Evolutionary conservation across 2,797 vertebrate genomes (phyloP).

Genomic region (Podarcis siculus): DNA sequence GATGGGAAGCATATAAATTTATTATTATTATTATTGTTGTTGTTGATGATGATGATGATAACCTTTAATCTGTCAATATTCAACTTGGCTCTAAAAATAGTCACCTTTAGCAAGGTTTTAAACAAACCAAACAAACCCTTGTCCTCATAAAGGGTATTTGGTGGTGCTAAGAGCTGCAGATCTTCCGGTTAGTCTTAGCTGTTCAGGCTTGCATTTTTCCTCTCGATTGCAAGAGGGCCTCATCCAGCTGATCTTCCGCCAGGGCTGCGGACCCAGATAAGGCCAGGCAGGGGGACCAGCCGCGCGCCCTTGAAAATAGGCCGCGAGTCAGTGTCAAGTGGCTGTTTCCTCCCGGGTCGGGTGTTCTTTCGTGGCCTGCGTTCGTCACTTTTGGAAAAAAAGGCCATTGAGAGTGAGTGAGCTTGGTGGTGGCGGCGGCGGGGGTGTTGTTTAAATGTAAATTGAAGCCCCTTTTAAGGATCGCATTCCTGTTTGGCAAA

Average conservation of each 20-base stretch:
- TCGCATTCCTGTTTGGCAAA: background rate
- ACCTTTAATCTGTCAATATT: too few species aligned
- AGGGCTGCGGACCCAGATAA: background rate
- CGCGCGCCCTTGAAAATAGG: background rate
- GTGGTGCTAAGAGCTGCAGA: background rate
- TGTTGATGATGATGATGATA: too few species aligned
- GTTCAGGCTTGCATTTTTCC: background rate
- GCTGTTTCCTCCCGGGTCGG: background rate
- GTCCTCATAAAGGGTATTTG: too few species aligned
- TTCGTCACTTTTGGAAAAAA: background rate
- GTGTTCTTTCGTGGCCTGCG: background rate
- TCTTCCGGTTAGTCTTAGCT: background rate
- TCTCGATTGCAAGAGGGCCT: background rate
- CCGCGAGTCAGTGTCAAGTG: background rate
- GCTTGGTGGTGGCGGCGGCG: background rate
- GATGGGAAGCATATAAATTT: too few species aligned
- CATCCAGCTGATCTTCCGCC: background rate
- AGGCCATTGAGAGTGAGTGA: background rate
- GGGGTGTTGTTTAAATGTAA: background rate
- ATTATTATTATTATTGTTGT: too few species aligned
- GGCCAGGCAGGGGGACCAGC: background rate
- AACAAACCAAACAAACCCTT: too few species aligned
- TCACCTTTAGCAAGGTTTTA: too few species aligned
- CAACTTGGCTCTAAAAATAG: too few species aligned
- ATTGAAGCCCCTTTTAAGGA: background rate